Percentiles rank a stretch among this genome's conserved stretches.
Evolutionary conservation across 2,113 vertebrate species (phyloP).

Genomic region (Tetrax tetrax): DNA sequence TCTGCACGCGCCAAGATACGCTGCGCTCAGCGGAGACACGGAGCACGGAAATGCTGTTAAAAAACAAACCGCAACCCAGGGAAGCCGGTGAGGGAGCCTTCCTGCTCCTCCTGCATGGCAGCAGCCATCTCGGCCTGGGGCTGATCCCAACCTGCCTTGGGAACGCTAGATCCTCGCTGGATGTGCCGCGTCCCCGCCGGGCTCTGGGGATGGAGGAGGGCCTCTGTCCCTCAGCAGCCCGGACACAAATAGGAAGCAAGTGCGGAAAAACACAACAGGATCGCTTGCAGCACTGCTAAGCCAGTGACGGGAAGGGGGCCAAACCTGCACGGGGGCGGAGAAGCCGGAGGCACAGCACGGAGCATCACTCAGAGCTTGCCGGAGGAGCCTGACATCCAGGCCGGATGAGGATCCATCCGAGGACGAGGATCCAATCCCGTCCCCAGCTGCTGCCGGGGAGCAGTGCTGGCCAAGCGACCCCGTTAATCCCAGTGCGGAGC

Average conservation of each 20-base stretch:
- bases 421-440: neutral
- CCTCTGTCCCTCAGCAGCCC: neutral
- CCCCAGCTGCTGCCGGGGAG: neutral
- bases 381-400: accelerated
- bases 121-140: accelerated
- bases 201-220: neutral
- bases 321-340: neutral
- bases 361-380: accelerated
- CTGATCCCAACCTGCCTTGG: neutral
- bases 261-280: neutral
- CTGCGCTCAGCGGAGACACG: accelerated
- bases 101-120: neutral
- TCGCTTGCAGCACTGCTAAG: accelerated
- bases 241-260: neutral
- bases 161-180: neutral
- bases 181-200: neutral
- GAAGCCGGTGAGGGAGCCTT: neutral
- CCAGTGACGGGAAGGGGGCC: neutral
- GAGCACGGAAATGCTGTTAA: neutral
- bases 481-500: neutral
- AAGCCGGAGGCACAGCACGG: accelerated
- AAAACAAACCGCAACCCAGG: neutral
- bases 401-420: neutral
- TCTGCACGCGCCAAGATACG: accelerated
- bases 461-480: neutral